Conservation (phyloP, 2,797 vertebrate species). For the Syngnathus rostellatus region DNA sequence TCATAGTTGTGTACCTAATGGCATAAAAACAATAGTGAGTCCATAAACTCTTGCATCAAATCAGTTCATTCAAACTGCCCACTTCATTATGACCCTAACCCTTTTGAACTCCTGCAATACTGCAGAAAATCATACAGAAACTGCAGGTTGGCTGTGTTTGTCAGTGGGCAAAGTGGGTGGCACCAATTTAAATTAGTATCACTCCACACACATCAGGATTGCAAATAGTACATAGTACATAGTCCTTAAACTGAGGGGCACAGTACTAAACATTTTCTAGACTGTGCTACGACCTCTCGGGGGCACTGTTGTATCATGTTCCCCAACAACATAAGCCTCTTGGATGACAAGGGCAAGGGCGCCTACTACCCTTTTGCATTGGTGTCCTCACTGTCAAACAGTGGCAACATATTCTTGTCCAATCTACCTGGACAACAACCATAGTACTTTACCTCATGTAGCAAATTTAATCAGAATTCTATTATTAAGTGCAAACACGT, state of each 20-base stretch:
- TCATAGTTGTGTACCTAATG: too few species aligned
- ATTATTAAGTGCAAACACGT: conserved; percentile 47
- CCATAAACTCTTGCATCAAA: too few species aligned
- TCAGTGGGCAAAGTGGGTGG: conserved; percentile 14
- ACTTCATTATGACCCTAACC: conserved; percentile 22
- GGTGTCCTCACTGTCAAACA: conserved; percentile 51
- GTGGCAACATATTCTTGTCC: conserved; percentile 55
- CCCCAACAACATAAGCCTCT: not conserved
- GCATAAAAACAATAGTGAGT: too few species aligned
- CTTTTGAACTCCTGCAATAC: conserved; percentile 33
- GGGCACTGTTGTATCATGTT: conserved; percentile 66
- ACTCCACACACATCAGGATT: conserved; percentile 6
- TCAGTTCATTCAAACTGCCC: conserved; percentile 29
- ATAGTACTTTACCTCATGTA: conserved; percentile 28
- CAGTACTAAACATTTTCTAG: not conserved
- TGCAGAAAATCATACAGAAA: conserved; percentile 21
- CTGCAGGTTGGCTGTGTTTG: conserved; percentile 16
- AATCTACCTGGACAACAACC: conserved; percentile 44
- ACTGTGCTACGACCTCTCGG: conserved; percentile 37
- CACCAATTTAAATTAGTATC: not conserved
- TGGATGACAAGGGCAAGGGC: conserved; percentile 17
- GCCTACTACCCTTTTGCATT: conserved; percentile 40
- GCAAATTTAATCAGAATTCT: conserved; percentile 56
- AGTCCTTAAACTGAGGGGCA: conserved; percentile 28
- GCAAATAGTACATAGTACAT: conserved; percentile 14